Evolutionary conservation across 35 echinoderm and acorn worm species (phyloP), one percentile per base, ranked within the genome.

Genomic region (Diadema setosum): DNA sequence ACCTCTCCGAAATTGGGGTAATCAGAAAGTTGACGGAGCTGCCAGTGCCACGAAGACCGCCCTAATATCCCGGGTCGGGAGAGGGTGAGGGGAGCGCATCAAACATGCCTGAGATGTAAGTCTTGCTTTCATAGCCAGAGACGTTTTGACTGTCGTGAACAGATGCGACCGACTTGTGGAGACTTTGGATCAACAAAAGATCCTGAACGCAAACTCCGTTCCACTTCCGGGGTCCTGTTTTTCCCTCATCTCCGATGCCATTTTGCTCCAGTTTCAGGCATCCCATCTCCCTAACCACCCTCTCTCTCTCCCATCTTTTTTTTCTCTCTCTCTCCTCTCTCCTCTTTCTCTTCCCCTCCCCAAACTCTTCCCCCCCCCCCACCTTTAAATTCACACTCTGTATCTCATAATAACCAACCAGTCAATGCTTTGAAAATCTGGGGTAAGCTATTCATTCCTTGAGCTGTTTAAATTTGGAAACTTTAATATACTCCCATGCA

Each of bases 211-310:
- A 78, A 78, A 78, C 73, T 78, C 16, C 73, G 73, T 42, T 39
- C 73, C 23, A 78, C 73, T 78, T 78, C 73, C 73, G 73, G 73
- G 63, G 37, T 26, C 63, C 63, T 67, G 63, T 67, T 67, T 67
- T n/a, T n/a, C n/a, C n/a, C n/a, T n/a, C n/a, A 78, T 78, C 44
- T 21, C 24, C 27, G 44, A 78, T 21, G 44, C 33, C 39, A 78
- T 41, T 41, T 78, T 9, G 34, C 35, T 42, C 24, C 73, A 9
- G 44, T 41, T 78, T 78, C 73, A 34, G 73, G 73, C 27, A 67
- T 26, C 63, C 63, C 37, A 34, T 67, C 37, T 67, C 35, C 39
- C 33, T 41, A 78, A 78, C 73, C 44, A 9, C 73, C 35, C 25
- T 39, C 73, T 20, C 39, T 41, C 44, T 78, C 73, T 41, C 35